Base-by-base conservation (phyloP, 2,797 vertebrate species). In the Scarus forsteni region DNA sequence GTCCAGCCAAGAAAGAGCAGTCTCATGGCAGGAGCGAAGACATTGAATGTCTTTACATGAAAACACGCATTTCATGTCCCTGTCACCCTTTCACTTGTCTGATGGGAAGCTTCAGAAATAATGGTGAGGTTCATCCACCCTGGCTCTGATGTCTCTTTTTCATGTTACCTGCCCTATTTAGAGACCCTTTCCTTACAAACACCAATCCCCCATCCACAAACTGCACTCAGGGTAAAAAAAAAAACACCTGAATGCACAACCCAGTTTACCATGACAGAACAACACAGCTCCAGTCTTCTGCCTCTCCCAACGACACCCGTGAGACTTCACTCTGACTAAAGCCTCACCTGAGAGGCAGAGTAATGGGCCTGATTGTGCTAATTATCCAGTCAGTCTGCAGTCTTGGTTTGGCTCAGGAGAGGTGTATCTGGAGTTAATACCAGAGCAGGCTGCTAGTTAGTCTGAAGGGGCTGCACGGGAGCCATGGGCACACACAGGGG, bases 341-440 rank as follows among this genome's bases (percentile, higher is more conserved):
- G 71, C 77, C 65, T 77, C 77, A 70, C 82, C 67, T 61, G 70
- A 87, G 70, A 81, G 52, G 72, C 66, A 51, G 70, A 84, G 85
- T 84, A 81, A 84, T 7, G 69, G 62, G 61, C 76, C 69, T 85
- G 70, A 78, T 56, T 82, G 78, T 88, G 75, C 83, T 88, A 88
- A 88, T 90, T 85, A 91, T 70, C 54, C 61, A 62, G 75, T 74
- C 59, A 71, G 70, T 83, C 70, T 52, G 39, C 61, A 16, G 9
- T 75, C 71, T 53, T 40, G 60, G 72, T 76, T 75, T 42, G 73
- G 74, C 81, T 78, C 68, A 8, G 57, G 59, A 76, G 75, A 72
- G 48, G 39, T 70, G 43, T 11, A 57, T 60, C 60, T 61, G 36
- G 75, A 78, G 36, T 66, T 84, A 74, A 54, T 79, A 61, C 36